phyloP scores from a whole-genome alignment of 2,113 vertebrate species.

The Silurus asotus region DNA sequence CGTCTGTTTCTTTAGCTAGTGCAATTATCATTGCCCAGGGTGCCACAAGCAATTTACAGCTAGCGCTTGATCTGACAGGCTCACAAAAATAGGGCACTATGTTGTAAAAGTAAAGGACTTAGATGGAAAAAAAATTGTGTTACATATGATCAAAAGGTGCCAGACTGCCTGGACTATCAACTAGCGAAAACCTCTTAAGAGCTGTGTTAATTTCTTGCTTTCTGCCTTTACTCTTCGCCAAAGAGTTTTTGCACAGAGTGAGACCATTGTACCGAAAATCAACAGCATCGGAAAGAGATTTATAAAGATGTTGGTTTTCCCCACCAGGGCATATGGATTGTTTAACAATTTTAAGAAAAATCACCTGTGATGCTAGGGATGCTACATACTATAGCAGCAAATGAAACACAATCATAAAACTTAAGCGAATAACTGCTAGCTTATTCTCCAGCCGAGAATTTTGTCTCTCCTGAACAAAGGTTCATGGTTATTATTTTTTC shows the following conservation, averaged over 20 bases:
- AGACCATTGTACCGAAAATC: slow-evolving; percentile 35
- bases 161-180: slow-evolving; percentile 38
- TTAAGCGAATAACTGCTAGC: not conserved
- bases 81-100: slow-evolving; percentile 42
- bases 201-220: slow-evolving; percentile 42
- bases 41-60: slow-evolving; percentile 61
- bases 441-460: not conserved
- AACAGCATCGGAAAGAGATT: slow-evolving; percentile 4
- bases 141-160: slow-evolving; percentile 48
- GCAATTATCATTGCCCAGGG: slow-evolving; percentile 52
- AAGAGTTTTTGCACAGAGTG: not conserved
- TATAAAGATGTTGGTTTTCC: slow-evolving; percentile 16
- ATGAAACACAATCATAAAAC: not conserved
- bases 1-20: slow-evolving; percentile 37
- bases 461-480: not conserved
- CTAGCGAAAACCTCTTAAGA: slow-evolving; percentile 45
- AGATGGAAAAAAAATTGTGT: slow-evolving; percentile 29
- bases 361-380: not conserved
- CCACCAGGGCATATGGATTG: not conserved
- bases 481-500: slow-evolving; percentile 22
- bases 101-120: slow-evolving; percentile 27
- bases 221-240: slow-evolving; percentile 27
- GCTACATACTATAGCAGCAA: not conserved
- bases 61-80: slow-evolving; percentile 44
- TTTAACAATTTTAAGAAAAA: not conserved